These are phyloP conservation scores for Hypanus sabinus DNA, from an alignment of 2,113 vertebrate species.

Conservation along the genomic window DNA sequence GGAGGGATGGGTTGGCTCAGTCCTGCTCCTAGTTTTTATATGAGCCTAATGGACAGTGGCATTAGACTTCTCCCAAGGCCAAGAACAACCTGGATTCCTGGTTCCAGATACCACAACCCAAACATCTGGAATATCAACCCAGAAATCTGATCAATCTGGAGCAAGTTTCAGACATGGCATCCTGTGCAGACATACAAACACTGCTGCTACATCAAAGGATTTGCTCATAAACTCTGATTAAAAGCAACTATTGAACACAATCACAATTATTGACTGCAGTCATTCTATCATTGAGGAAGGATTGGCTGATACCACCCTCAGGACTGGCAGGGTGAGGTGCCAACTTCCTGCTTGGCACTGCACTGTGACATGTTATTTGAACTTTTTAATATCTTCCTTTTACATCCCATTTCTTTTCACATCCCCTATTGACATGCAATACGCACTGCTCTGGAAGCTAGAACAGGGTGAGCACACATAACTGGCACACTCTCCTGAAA, in stretches of 20 bases:
- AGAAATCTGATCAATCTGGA: neutral
- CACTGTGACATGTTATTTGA: neutral
- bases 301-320: too few species aligned
- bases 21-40: too few species aligned
- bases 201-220: neutral
- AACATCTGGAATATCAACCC: neutral
- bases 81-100: neutral
- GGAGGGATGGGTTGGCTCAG: too few species aligned
- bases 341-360: neutral
- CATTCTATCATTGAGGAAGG: neutral
- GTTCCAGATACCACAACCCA: neutral
- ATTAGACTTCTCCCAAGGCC: neutral
- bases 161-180: neutral
- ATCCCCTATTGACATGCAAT: neutral
- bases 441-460: neutral
- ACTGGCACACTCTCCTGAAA: neutral
- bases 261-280: neutral
- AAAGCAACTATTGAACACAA: neutral
- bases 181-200: neutral
- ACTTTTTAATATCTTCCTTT: neutral
- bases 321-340: neutral
- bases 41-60: neutral
- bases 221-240: neutral
- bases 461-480: too few species aligned
- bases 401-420: neutral